A percentile compares a stretch with the other conserved stretches of the same genome.
Evolutionary conservation across 2,888 invertebrate genomes (phyloP).

Genomic region (Pachymerium ferrugineum): DNA sequence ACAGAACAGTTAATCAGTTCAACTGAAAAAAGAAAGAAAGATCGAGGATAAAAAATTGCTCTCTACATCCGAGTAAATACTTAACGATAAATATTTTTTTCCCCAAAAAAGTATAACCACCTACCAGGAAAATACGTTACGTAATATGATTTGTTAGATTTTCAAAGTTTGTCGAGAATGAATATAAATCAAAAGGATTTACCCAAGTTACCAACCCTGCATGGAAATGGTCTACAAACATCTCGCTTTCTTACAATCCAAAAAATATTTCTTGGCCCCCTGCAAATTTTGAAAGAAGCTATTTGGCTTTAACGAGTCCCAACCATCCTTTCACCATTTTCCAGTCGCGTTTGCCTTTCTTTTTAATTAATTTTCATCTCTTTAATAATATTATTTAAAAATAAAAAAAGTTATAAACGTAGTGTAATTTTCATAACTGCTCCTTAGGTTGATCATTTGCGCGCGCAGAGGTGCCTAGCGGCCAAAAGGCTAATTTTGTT

Average conservation of each 20-base stretch:
- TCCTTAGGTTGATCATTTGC: slow-evolving; percentile 16
- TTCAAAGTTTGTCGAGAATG: not conserved
- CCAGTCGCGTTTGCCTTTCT: not conserved
- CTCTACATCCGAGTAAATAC: not conserved
- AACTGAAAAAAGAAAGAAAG: not conserved
- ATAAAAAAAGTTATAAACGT: not conserved
- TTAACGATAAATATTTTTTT: not conserved
- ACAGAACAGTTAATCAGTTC: not conserved
- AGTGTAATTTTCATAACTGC: slow-evolving; percentile 3
- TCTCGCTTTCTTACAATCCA: not conserved
- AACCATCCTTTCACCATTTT: not conserved
- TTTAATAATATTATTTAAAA: not conserved
- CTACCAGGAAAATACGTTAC: not conserved
- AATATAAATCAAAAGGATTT: not conserved
- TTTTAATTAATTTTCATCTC: slow-evolving; percentile 8
- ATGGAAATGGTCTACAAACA: not conserved
- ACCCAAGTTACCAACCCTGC: not conserved
- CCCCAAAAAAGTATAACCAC: not conserved
- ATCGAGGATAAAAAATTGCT: not conserved
- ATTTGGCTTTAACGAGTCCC: not conserved
- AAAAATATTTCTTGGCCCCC: no score
- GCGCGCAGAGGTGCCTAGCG: not conserved
- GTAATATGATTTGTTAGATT: slow-evolving; percentile 3
- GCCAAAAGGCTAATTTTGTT: slow-evolving; percentile 18
- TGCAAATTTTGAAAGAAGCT: no score